Percentiles rank a stretch among this genome's conserved stretches.
phyloP scores from a whole-genome alignment of 1,140 invertebrate genomes.

The Drosophila sp. region DNA sequence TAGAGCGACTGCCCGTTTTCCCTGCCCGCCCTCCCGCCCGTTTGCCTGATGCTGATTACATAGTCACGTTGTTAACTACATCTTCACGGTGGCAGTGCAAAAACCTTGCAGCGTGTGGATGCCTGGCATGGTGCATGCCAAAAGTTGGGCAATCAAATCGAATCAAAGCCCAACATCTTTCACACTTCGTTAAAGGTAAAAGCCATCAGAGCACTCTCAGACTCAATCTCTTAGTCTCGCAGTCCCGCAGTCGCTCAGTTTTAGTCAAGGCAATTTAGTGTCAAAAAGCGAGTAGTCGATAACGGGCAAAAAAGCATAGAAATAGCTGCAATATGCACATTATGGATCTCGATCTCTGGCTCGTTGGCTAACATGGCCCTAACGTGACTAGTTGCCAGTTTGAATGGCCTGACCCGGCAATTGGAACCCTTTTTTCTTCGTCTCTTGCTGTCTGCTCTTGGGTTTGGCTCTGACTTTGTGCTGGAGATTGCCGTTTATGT shows the following conservation, averaged over 20 bases:
- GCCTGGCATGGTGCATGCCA: constrained; percentile 49
- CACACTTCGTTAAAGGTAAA: constrained; percentile 78
- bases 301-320: constrained; percentile 26
- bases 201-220: constrained; percentile 29
- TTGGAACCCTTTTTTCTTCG: constrained; percentile 43
- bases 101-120: constrained; percentile 69
- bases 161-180: constrained; percentile 75
- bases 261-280: constrained; percentile 72
- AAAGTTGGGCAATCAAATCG: constrained; percentile 71
- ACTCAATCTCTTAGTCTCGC: background rate
- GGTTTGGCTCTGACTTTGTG: constrained; percentile 30
- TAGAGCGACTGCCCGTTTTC: background rate
- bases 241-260: background rate
- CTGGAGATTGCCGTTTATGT: constrained; percentile 69
- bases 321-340: constrained; percentile 71
- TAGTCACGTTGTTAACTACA: constrained; percentile 81
- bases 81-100: constrained; percentile 67
- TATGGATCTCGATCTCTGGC: constrained; percentile 59
- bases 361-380: constrained; percentile 60
- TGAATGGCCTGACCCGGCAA: constrained; percentile 53
- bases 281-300: constrained; percentile 72
- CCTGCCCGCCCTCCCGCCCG: background rate
- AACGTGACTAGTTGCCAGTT: constrained; percentile 56
- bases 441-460: constrained; percentile 23
- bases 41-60: constrained; percentile 68